Percentiles rank a stretch among this genome's conserved stretches.
Evolutionary conservation across 2,797 vertebrate species (phyloP).

Genomic region (Liparis tanakae): DNA sequence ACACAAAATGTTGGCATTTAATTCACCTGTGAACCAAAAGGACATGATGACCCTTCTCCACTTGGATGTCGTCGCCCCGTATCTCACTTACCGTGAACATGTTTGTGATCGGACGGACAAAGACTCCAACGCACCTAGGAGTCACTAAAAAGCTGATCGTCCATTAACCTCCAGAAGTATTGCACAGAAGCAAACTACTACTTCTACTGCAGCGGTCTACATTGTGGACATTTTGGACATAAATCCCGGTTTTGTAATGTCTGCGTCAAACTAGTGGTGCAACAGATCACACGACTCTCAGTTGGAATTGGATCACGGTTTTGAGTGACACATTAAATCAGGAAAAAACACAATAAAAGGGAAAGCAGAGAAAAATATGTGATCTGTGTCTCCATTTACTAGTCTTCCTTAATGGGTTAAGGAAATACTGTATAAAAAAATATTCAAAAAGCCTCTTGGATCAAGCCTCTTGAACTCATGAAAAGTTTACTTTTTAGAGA

Average conservation of each 20-base stretch:
- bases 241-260: neutral
- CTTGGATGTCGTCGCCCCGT: neutral
- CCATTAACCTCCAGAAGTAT: neutral
- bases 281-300: neutral
- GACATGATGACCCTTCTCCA: neutral
- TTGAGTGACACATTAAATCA: neutral
- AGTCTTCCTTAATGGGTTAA: too few species aligned
- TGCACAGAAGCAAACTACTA: neutral
- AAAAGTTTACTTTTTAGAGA: neutral
- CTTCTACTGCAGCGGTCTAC: neutral
- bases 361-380: neutral
- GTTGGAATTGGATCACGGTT: neutral
- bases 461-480: too few species aligned
- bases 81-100: neutral
- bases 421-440: too few species aligned
- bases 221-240: neutral
- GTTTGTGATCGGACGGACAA: constrained; percentile 17
- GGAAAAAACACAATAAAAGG: neutral
- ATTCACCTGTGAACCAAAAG: neutral
- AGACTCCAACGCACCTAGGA: neutral
- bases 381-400: neutral
- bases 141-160: neutral
- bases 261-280: neutral
- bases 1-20: neutral
- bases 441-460: too few species aligned